Evolutionary conservation across 2,888 invertebrate species (phyloP), one percentile per base, ranked within the genome.

Genomic region (Cactoblastis cactorum): DNA sequence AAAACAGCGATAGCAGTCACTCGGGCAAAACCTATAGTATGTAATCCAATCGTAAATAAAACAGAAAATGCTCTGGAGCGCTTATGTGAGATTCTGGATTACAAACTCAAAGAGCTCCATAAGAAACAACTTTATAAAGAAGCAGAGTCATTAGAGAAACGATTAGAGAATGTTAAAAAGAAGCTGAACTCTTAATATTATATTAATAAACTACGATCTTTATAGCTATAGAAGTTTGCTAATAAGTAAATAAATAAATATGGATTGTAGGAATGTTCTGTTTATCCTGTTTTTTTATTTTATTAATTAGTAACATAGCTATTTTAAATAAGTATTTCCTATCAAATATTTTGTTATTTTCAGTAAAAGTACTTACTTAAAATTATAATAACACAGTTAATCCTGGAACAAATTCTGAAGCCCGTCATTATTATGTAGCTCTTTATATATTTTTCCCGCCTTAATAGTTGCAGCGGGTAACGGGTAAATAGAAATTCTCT

Each of bases 101-200:
- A 49, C 18, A 73, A 75, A 63, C 55, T 80, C 18, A 55, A 45
- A 74, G 78, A 51, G 60, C 83, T 17, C 63, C 69, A 6, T 61
- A 50, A 45, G 85, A 86, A 70, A 58, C 70, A 45, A 58, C 75
- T 87, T 18, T 70, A 82, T 61, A 64, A 65, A 58, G 75, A 84
- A 67, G 53, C 85, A 61, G 61, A 76, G 53, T 72, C 63, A 54
- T 61, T 77, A 4, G 77, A 71, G 65, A 65, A 64, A 46, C 74
- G 61, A 58, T 58, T 75, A 46, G 28, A 48, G 2, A n/a, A 14
- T 11, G 39, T 19, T 12, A 54, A 54, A 56, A 51, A 52, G 34
- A 50, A 54, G 35, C 14, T 43, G 3, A 50, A 34, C 24, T 41
- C 33, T 5, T 24, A 33, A 18, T n/a, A 9, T 28, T 12, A 33